Percentiles rank a stretch among this genome's conserved stretches.
These are phyloP conservation scores for Drosophila kepulauana DNA, from an alignment of 1,140 invertebrate species.

Conservation along the genomic window DNA sequence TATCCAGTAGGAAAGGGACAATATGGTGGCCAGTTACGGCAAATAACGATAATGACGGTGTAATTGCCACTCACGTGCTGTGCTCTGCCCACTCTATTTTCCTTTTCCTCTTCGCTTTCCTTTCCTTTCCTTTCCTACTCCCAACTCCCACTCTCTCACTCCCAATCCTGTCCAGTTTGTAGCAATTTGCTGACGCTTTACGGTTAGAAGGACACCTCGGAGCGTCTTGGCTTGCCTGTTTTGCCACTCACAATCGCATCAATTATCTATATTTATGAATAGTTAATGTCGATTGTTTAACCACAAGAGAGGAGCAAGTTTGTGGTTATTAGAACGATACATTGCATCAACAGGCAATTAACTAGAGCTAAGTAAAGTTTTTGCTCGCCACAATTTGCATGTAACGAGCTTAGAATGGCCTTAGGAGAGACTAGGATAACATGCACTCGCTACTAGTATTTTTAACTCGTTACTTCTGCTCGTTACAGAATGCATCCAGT, in stretches of 20 bases:
- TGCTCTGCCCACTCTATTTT: not conserved
- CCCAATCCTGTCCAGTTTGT: not conserved
- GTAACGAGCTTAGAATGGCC: not conserved
- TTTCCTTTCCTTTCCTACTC: not conserved
- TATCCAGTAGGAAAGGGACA: not conserved
- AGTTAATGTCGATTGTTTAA: constrained; percentile 26
- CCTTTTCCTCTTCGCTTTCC: not conserved
- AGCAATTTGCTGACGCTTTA: constrained; percentile 5
- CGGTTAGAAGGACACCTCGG: constrained; percentile 2
- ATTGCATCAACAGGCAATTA: constrained; percentile 19
- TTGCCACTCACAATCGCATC: not conserved
- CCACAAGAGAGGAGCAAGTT: constrained; percentile 11
- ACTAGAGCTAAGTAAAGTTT: not conserved
- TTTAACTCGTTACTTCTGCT: not conserved
- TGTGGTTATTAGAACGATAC: constrained; percentile 10
- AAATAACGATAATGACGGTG: constrained; percentile 33
- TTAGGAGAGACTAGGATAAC: too few species aligned
- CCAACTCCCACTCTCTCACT: too few species aligned
- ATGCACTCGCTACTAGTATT: too few species aligned
- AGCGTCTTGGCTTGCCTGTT: not conserved
- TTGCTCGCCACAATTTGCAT: constrained; percentile 4
- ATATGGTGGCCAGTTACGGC: constrained; percentile 6
- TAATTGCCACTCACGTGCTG: constrained; percentile 43
- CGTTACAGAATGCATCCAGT: not conserved
- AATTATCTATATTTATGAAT: constrained; percentile 37